Conservation (phyloP, 35 echinoderm and acorn worm species). For the Lytechinus variegatus region DNA sequence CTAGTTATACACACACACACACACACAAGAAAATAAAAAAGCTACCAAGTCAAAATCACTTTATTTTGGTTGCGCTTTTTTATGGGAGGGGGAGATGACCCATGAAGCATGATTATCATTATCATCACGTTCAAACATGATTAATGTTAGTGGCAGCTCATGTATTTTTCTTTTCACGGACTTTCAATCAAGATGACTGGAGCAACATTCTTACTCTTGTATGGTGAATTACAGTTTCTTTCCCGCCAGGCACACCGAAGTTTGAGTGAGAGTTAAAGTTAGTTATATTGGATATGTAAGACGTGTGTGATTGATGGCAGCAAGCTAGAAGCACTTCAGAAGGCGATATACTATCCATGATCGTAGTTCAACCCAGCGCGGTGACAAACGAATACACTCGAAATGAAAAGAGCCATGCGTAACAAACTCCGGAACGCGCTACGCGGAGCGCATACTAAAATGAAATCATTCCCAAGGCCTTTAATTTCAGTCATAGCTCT, state of each 20-base stretch:
- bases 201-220: background rate
- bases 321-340: background rate
- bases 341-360: constrained; percentile 30
- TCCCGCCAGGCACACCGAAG: background rate
- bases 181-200: too few species aligned
- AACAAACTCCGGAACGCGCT: background rate
- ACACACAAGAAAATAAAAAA: too few species aligned
- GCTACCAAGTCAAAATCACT: too few species aligned
- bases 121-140: too few species aligned
- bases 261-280: background rate
- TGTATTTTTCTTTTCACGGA: too few species aligned
- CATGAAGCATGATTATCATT: too few species aligned
- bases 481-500: background rate
- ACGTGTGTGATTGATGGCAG: constrained; percentile 22
- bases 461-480: background rate
- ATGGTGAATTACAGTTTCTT: background rate
- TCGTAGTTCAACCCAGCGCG: background rate
- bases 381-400: constrained; percentile 29
- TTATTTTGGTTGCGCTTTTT: too few species aligned
- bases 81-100: too few species aligned
- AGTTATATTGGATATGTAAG: background rate
- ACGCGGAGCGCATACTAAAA: constrained; percentile 15
- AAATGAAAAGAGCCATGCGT: background rate
- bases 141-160: too few species aligned
- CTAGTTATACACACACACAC: too few species aligned